phyloP scores from a whole-genome alignment of 1,140 invertebrate species.

The Latrodectus geometricus region DNA sequence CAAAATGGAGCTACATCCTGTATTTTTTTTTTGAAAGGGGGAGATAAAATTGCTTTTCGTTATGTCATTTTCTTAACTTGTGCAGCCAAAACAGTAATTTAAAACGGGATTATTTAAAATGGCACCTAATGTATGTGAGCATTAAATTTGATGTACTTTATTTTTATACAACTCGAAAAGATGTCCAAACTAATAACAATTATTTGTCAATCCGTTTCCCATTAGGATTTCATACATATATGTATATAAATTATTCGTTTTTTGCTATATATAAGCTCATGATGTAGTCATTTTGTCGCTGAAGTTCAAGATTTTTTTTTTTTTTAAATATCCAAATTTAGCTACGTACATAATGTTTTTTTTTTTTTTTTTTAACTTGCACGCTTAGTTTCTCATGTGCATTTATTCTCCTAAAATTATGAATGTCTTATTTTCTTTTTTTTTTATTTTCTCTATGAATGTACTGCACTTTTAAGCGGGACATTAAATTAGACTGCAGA shows the following conservation, averaged over 20 bases:
- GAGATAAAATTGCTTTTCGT: too few relatives aligned
- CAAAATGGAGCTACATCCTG: too few relatives aligned
- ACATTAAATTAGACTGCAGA: background rate
- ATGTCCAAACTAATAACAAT: slow-evolving; percentile 51
- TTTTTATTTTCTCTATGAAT: background rate
- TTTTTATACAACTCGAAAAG: background rate
- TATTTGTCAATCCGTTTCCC: slow-evolving; percentile 55
- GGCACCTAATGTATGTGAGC: slow-evolving; percentile 30
- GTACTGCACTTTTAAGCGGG: background rate
- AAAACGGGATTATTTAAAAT: background rate
- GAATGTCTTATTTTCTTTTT: slow-evolving; percentile 7
- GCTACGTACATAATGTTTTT: background rate
- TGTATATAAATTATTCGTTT: too few relatives aligned
- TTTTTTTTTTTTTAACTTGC: background rate
- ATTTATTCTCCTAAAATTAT: slow-evolving; percentile 24
- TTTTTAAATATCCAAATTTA: background rate
- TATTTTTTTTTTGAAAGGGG: too few relatives aligned
- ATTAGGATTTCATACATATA: slow-evolving; percentile 25
- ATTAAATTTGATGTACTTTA: slow-evolving; percentile 40
- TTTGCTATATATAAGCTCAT: too few relatives aligned
- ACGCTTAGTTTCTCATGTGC: background rate
- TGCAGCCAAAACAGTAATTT: too few relatives aligned
- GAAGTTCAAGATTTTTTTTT: background rate
- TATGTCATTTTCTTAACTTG: too few relatives aligned
- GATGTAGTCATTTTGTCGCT: background rate